Evolutionary conservation across 2,113 vertebrate species (phyloP).

Genomic region (Myrmophylax atrothorax): DNA sequence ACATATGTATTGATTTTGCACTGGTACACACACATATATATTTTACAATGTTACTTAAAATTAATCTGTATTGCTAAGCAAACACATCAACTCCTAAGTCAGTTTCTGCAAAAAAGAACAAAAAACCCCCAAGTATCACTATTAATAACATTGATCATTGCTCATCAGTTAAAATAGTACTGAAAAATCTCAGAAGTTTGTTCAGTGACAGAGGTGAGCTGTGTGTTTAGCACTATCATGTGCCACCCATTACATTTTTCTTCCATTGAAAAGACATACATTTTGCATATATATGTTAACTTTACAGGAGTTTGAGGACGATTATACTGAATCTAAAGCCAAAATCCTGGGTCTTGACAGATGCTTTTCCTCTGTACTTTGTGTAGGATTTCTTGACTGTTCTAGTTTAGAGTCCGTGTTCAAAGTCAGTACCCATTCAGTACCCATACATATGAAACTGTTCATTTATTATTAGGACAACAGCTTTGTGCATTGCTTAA

Average conservation of each 20-base stretch:
- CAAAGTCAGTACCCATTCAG: constrained; percentile 74
- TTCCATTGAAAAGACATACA: background rate
- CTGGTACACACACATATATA: background rate
- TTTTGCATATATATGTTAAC: background rate
- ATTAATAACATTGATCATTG: background rate
- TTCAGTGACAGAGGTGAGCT: background rate
- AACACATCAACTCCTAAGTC: background rate
- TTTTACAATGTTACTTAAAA: background rate
- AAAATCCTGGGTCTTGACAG: constrained; percentile 76
- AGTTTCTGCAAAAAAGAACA: background rate
- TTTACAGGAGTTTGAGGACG: constrained; percentile 76
- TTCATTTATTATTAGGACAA: background rate
- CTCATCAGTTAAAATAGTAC: background rate
- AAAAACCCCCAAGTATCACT: background rate
- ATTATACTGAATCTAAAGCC: constrained; percentile 77
- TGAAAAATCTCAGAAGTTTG: background rate
- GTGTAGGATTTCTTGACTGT: constrained; percentile 78
- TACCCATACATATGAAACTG: background rate
- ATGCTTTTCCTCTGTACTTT: constrained; percentile 76
- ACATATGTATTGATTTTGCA: background rate
- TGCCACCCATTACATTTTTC: background rate
- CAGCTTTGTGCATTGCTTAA: background rate
- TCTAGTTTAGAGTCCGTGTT: constrained; percentile 81
- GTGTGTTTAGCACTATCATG: background rate
- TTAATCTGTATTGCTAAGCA: background rate